These are phyloP conservation scores for Xylocopa sonorina DNA, from an alignment of 1,140 invertebrate genomes.

Conservation along the genomic window DNA sequence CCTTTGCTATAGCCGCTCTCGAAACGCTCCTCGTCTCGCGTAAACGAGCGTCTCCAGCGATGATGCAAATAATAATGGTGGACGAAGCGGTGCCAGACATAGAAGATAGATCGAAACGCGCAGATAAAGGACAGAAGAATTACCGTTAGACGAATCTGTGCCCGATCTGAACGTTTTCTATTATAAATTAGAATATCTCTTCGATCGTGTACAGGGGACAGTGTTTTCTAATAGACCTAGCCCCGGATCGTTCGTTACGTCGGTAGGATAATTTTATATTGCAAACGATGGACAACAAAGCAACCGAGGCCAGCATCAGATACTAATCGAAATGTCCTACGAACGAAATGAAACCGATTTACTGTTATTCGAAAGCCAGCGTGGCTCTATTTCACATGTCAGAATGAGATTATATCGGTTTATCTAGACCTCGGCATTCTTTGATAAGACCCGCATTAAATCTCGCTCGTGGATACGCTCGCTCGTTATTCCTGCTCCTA, in stretches of 20 bases:
- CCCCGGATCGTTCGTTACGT: background rate
- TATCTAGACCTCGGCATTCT: slow-evolving; percentile 65
- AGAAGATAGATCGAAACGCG: slow-evolving; percentile 1
- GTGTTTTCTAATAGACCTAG: background rate
- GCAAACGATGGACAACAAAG: slow-evolving; percentile 27
- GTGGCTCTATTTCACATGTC: slow-evolving; percentile 56
- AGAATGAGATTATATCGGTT: slow-evolving; percentile 57
- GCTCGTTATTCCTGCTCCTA: slow-evolving; percentile 60
- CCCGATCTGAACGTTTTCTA: slow-evolving; percentile 16
- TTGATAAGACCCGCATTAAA: slow-evolving; percentile 67
- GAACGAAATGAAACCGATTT: slow-evolving; percentile 64
- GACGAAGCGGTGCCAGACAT: background rate
- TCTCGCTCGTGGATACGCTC: slow-evolving; percentile 60
- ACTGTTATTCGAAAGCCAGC: slow-evolving; percentile 63
- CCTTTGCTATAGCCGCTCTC: background rate
- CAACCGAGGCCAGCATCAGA: slow-evolving; percentile 32
- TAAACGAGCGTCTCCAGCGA: slow-evolving; percentile 33
- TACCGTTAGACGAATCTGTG: slow-evolving; percentile 24
- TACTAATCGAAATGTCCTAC: slow-evolving; percentile 65
- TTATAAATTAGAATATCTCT: slow-evolving; percentile 24
- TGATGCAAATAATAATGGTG: background rate
- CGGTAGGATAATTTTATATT: slow-evolving; percentile 14
- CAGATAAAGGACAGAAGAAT: background rate
- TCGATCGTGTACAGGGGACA: background rate
- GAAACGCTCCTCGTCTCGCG: slow-evolving; percentile 8